These are phyloP conservation scores for Podotricha telesiphe DNA, from an alignment of 2,888 invertebrate species.

Conservation along the genomic window DNA sequence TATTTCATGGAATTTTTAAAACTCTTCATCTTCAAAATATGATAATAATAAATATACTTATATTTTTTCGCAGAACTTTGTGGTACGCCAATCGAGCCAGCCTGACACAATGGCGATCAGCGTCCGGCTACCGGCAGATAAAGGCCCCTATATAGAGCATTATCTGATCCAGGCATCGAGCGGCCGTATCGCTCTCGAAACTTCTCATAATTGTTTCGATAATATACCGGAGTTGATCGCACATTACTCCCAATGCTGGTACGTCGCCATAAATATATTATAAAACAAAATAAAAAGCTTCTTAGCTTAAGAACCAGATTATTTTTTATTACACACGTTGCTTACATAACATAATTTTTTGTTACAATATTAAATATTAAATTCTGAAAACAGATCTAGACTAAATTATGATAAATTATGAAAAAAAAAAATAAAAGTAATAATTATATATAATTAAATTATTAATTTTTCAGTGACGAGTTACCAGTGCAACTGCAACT, in stretches of 20 bases:
- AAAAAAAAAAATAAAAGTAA: too few relatives aligned
- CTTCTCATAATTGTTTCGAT: slow-evolving; percentile 96
- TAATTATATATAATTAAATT: background rate
- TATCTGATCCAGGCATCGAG: slow-evolving; percentile 95
- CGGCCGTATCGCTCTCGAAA: slow-evolving; percentile 93
- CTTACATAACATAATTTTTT: too few relatives aligned
- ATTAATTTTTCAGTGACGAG: slow-evolving; percentile 88
- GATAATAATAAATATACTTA: background rate
- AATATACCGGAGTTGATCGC: slow-evolving; percentile 96
- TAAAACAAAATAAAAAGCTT: background rate
- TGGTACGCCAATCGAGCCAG: slow-evolving; percentile 97
- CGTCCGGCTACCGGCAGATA: slow-evolving; percentile 93
- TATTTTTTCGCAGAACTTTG: slow-evolving; percentile 88
- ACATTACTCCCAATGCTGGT: slow-evolving; percentile 96
- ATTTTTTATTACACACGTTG: too few relatives aligned
- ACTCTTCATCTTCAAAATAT: background rate
- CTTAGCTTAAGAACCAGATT: too few relatives aligned
- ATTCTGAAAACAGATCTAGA: too few relatives aligned
- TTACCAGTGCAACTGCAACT: slow-evolving; percentile 94
- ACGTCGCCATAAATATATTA: slow-evolving; percentile 57
- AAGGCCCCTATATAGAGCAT: slow-evolving; percentile 96
- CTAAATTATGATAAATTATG: too few relatives aligned
- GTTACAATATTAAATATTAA: too few relatives aligned
- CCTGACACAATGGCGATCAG: slow-evolving; percentile 97
- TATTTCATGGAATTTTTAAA: background rate